Conservation (phyloP, 2,797 vertebrate genomes). For the Bradypus variegatus region DNA sequence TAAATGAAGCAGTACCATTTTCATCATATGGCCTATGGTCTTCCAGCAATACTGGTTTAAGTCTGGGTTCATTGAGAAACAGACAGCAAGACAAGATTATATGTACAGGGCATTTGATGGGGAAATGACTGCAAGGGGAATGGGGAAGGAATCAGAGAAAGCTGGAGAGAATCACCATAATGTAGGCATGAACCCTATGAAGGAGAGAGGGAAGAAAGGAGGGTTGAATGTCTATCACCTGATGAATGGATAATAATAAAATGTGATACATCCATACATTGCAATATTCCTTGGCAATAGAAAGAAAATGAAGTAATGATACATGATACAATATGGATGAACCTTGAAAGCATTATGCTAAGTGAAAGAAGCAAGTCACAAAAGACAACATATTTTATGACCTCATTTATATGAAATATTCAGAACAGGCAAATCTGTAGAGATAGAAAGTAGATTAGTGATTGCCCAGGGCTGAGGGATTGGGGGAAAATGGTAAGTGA, state of each 20-base stretch:
- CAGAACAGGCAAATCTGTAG: not conserved
- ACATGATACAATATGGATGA: not conserved
- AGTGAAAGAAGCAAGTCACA: not conserved
- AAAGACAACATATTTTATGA: not conserved
- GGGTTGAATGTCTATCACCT: not conserved
- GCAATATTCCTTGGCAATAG: not conserved
- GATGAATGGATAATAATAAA: not conserved
- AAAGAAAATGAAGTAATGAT: not conserved
- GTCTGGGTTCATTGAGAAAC: not conserved
- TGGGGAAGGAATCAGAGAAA: not conserved
- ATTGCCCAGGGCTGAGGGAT: not conserved
- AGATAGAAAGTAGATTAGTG: not conserved
- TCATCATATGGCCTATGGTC: not conserved
- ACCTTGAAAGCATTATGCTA: not conserved
- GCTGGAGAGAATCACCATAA: not conserved
- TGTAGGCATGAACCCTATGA: not conserved
- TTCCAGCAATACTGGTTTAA: not conserved
- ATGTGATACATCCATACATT: not conserved
- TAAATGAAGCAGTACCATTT: not conserved
- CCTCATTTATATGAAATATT: not conserved
- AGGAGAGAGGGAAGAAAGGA: not conserved
- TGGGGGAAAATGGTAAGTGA: not conserved
- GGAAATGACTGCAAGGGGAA: not conserved
- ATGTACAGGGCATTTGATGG: not conserved
- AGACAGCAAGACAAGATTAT: not conserved